Evolutionary conservation across 2,888 invertebrate species (phyloP).

Genomic region (Hofmannophila pseudospretella): DNA sequence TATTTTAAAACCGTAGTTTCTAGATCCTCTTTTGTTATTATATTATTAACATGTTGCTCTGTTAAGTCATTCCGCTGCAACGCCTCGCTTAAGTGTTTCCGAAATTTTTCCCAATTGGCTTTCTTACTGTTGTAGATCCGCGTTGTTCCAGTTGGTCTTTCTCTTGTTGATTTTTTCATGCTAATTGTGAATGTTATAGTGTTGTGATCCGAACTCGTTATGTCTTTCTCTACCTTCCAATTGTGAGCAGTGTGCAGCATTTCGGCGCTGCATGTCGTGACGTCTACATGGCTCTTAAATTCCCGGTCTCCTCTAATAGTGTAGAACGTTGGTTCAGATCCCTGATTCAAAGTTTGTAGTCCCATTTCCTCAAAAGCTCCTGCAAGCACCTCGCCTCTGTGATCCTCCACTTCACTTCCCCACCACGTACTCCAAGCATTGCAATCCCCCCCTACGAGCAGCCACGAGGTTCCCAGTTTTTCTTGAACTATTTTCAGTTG

Average conservation of each 20-base stretch:
- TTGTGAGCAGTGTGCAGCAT: slow-evolving; percentile 2
- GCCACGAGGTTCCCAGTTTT: slow-evolving; percentile 2
- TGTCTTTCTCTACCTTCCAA: slow-evolving; percentile 7
- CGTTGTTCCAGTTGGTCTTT: slow-evolving; percentile 3
- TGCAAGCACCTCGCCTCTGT: slow-evolving; percentile 10
- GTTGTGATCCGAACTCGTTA: slow-evolving; percentile 11
- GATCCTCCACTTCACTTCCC: slow-evolving; percentile 14
- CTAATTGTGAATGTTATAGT: neutral
- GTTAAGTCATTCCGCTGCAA: neutral
- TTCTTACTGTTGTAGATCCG: slow-evolving; percentile 8
- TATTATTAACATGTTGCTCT: slow-evolving; percentile 3
- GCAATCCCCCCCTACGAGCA: slow-evolving; percentile 19
- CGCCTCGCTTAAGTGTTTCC: slow-evolving; percentile 1
- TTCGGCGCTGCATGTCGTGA: slow-evolving; percentile 8
- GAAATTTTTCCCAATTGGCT: slow-evolving; percentile 7
- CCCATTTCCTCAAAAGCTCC: slow-evolving; percentile 9
- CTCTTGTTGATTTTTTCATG: neutral
- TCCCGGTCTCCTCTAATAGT: slow-evolving; percentile 8
- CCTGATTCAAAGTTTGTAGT: slow-evolving; percentile 9
- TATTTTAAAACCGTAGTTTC: neutral
- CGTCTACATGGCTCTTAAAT: slow-evolving; percentile 13
- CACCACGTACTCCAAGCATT: slow-evolving; percentile 20
- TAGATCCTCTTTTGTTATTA: slow-evolving; percentile 6
- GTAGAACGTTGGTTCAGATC: slow-evolving; percentile 10
- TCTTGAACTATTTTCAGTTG: neutral